Evolutionary conservation across 2,797 vertebrate genomes (phyloP).

Genomic region (Neomorphus geoffroyi): DNA sequence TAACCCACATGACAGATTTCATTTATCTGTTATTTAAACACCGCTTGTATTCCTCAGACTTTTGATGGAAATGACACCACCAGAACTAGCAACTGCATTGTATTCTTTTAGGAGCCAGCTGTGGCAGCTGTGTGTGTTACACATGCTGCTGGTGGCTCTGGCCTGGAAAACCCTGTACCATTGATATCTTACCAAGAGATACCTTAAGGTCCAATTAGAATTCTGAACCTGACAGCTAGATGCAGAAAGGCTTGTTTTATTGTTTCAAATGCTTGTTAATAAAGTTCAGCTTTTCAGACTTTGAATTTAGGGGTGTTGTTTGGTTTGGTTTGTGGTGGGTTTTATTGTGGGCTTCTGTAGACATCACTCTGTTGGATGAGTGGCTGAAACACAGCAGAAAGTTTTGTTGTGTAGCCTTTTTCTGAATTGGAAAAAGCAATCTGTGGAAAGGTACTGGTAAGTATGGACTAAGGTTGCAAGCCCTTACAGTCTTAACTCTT

Average conservation of each 20-base stretch:
- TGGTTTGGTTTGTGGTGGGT: background rate
- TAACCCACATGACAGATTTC: background rate
- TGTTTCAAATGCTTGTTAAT: slow-evolving; percentile 29
- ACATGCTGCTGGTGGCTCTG: background rate
- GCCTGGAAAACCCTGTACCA: background rate
- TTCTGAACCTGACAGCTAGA: background rate
- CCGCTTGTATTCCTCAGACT: background rate
- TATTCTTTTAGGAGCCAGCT: background rate
- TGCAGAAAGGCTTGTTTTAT: background rate
- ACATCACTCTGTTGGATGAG: background rate
- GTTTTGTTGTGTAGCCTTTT: background rate
- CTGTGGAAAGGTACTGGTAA: background rate
- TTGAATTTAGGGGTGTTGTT: background rate
- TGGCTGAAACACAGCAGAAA: background rate
- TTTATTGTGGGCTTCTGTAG: background rate
- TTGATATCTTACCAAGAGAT: too few relatives aligned
- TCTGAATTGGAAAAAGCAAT: background rate
- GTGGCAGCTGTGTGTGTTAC: background rate
- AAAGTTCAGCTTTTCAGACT: slow-evolving; percentile 21
- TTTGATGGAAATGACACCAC: background rate
- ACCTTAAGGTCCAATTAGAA: background rate
- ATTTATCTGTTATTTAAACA: background rate
- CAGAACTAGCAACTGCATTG: background rate
- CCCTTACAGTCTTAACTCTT: background rate
- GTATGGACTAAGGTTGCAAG: background rate